Percentiles rank a stretch among this genome's conserved stretches.
These are phyloP conservation scores for human DNA, from an alignment of 2,113 vertebrate species.

Conservation along the genomic window DNA sequence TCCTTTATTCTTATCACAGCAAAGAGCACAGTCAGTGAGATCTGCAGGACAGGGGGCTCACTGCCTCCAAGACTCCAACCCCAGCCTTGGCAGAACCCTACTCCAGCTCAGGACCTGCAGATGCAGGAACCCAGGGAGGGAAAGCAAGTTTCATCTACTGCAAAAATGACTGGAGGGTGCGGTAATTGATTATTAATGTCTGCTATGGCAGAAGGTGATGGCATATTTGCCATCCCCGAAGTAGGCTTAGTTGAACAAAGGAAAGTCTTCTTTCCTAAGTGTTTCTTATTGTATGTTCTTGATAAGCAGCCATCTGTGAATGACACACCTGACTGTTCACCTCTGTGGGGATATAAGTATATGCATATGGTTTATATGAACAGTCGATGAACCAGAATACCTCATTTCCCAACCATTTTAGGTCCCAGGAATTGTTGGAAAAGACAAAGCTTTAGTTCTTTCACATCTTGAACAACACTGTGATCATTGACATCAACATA, in stretches of 20 bases:
- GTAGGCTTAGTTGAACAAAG: neutral
- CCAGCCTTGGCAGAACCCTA: neutral
- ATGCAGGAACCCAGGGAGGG: neutral
- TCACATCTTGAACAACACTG: neutral
- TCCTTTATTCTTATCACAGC: neutral
- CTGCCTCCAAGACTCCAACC: neutral
- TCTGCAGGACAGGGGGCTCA: neutral
- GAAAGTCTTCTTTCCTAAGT: neutral
- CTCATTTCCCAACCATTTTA: neutral
- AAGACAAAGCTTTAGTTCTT: neutral
- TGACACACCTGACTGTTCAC: fast-evolving
- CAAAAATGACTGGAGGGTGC: too few species aligned
- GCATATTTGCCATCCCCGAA: neutral
- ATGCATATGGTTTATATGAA: fast-evolving
- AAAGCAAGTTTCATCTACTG: neutral
- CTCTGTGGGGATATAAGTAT: neutral
- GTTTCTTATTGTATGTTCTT: neutral
- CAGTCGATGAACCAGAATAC: neutral
- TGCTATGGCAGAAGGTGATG: neutral
- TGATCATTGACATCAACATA: neutral
- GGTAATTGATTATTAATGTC: neutral
- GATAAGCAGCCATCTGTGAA: neutral
- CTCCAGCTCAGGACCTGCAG: neutral
- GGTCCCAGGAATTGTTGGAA: neutral
- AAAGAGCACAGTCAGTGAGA: neutral